These are phyloP conservation scores for Listronotus oregonensis DNA, from an alignment of 1,140 invertebrate species.

Conservation along the genomic window DNA sequence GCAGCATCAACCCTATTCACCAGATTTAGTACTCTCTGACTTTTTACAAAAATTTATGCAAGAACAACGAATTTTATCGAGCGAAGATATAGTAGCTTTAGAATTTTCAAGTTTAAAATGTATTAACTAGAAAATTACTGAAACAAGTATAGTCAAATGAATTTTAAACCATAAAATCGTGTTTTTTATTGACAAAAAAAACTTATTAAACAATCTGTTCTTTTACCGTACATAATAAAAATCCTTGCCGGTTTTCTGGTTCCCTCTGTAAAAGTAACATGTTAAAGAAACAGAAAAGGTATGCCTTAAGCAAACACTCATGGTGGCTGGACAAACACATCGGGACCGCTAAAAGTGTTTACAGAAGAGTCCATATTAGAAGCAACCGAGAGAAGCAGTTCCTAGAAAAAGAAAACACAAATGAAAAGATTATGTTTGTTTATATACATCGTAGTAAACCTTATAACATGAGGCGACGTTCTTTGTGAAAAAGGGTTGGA, in stretches of 20 bases:
- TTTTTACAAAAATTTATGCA: too few relatives aligned
- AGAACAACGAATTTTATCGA: too few relatives aligned
- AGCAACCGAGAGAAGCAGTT: slow-evolving; percentile 46
- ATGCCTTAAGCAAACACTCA: slow-evolving; percentile 48
- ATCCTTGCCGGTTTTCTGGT: slow-evolving; percentile 13
- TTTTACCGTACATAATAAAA: background rate
- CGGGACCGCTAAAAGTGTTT: slow-evolving; percentile 52
- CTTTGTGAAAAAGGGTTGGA: too few relatives aligned
- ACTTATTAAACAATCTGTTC: too few relatives aligned
- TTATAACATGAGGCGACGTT: slow-evolving; percentile 20
- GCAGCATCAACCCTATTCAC: too few relatives aligned
- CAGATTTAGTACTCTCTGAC: too few relatives aligned
- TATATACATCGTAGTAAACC: slow-evolving; percentile 41
- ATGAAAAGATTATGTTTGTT: slow-evolving; percentile 45
- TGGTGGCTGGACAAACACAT: slow-evolving; percentile 49
- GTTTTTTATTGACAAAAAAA: too few relatives aligned
- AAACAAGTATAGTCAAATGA: too few relatives aligned
- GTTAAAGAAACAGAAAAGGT: slow-evolving; percentile 40
- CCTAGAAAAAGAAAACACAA: slow-evolving; percentile 44
- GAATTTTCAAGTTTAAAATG: too few relatives aligned
- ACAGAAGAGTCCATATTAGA: slow-evolving; percentile 47
- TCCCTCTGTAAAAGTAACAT: slow-evolving; percentile 28
- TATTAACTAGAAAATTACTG: too few relatives aligned
- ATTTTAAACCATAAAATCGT: too few relatives aligned
- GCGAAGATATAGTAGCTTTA: too few relatives aligned